A percentile compares a stretch with the other conserved stretches of the same genome.
phyloP scores from a whole-genome alignment of 2,797 vertebrate genomes.

The Pyrocephalus nanus region DNA sequence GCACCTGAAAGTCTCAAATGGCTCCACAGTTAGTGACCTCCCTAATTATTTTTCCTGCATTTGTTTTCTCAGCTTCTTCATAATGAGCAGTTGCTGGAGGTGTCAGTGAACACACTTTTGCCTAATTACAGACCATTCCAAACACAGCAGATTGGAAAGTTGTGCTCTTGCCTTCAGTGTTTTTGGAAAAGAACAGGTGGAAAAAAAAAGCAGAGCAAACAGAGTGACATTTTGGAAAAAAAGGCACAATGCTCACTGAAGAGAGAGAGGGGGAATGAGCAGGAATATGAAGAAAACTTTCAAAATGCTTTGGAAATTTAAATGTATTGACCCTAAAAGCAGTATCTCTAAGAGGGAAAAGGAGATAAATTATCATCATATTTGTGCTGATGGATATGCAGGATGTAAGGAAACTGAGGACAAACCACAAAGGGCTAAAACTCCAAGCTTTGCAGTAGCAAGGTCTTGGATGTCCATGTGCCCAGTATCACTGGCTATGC shows the following conservation, averaged over 20 bases:
- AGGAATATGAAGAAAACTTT: background rate
- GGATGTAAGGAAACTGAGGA: background rate
- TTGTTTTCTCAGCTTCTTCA: slow-evolving; percentile 11
- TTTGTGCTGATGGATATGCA: background rate
- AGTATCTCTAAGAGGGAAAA: background rate
- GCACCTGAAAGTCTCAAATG: background rate
- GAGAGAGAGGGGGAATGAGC: background rate
- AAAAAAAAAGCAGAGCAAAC: background rate
- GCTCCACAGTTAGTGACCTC: background rate
- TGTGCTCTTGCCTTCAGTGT: background rate
- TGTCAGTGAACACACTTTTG: slow-evolving; percentile 8
- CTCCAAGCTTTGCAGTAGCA: background rate
- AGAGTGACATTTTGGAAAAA: background rate
- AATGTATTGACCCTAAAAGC: background rate
- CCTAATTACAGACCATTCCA: background rate
- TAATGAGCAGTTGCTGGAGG: slow-evolving; percentile 3
- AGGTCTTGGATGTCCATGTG: background rate
- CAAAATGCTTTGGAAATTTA: background rate
- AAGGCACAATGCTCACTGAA: background rate
- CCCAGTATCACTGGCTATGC: background rate
- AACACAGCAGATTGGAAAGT: background rate
- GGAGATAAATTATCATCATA: background rate
- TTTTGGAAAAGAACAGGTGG: background rate
- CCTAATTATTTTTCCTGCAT: background rate
- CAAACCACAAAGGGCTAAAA: background rate